Evolutionary conservation across 2,888 invertebrate genomes (phyloP).

Genomic region (Carpatolechia fugitivella): DNA sequence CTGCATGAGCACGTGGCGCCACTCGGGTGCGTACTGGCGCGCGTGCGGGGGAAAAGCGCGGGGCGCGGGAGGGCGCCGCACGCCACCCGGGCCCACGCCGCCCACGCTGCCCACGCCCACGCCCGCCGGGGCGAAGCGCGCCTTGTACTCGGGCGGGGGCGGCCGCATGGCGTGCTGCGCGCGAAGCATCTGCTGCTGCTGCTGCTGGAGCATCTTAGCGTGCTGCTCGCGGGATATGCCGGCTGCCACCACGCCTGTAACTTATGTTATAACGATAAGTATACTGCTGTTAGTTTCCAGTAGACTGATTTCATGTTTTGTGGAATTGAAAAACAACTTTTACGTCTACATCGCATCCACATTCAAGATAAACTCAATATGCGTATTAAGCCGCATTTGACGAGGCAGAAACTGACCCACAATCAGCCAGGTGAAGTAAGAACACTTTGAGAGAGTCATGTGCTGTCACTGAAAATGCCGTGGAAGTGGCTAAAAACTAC

Average conservation of each 20-base stretch:
- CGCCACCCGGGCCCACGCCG: slow-evolving; percentile 30
- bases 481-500: too few species aligned
- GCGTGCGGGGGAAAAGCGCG: slow-evolving; percentile 57
- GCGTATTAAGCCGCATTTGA: too few species aligned
- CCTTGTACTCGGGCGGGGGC: slow-evolving; percentile 93
- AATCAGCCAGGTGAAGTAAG: too few species aligned
- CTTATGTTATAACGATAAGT: too few species aligned
- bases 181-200: slow-evolving; percentile 82
- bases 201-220: slow-evolving; percentile 83
- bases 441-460: too few species aligned
- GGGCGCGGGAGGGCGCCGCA: slow-evolving; percentile 42
- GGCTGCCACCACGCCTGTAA: slow-evolving; percentile 62
- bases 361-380: too few species aligned
- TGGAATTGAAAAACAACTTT: too few species aligned
- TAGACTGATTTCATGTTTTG: too few species aligned
- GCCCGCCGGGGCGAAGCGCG: slow-evolving; percentile 67
- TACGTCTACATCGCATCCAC: too few species aligned
- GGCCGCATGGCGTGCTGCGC: slow-evolving; percentile 82
- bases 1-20: slow-evolving; percentile 80
- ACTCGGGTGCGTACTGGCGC: slow-evolving; percentile 69
- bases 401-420: too few species aligned
- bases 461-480: too few species aligned
- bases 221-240: slow-evolving; percentile 80
- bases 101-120: slow-evolving; percentile 48
- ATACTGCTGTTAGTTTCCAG: too few species aligned